Evolutionary conservation across 1,140 invertebrate species (phyloP), one percentile per base, ranked within the genome.

Genomic region (Pseudomyrmex sp.): DNA sequence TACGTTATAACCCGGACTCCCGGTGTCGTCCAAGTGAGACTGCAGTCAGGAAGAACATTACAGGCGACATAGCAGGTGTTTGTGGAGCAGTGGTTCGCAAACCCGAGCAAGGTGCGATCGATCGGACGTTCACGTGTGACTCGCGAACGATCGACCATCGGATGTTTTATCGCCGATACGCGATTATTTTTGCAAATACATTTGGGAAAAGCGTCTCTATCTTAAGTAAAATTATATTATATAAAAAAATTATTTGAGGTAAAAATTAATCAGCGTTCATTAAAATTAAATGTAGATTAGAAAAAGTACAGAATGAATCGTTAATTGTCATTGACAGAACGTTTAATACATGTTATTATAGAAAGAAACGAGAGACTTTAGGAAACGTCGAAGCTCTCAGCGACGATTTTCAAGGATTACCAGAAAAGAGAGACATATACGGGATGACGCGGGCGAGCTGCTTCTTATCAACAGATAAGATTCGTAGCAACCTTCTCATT

Each of bases 21-120:
- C n/a, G n/a, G 48, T 74, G 66, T 83, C 77, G 69, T 63, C 69
- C 68, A 70, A 75, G 63, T 61, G 77, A 85, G 77, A 70, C 87
- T 82, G 46, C 76, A 56, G 61, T 54, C 68, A 54, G 35, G 48
- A 72, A 61, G 66, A 76, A 52, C 76, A 69, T 85, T 88, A 82
- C 44, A 26, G 65, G 26, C 65, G 86, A 82, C 84, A 82, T 70
- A 74, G 65, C 76, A 82, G 83, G 72, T 88, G 83, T 88, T 85
- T 76, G 83, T 20, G 68, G 66, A 76, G 26, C 82, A 59, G 62
- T 48, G 72, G 61, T 77, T 76, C 62, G 54, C 82, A 83, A 76
- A 62, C 35, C 48, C 48, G 15, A 44, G 35, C 35, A 10, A 1
- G 63, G 48, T 20, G n/a, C 52, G 44, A 26, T 26, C 20, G 73